Base-by-base conservation (phyloP, 2,888 invertebrate species). In the Rhopalosiphum nymphaeae region DNA sequence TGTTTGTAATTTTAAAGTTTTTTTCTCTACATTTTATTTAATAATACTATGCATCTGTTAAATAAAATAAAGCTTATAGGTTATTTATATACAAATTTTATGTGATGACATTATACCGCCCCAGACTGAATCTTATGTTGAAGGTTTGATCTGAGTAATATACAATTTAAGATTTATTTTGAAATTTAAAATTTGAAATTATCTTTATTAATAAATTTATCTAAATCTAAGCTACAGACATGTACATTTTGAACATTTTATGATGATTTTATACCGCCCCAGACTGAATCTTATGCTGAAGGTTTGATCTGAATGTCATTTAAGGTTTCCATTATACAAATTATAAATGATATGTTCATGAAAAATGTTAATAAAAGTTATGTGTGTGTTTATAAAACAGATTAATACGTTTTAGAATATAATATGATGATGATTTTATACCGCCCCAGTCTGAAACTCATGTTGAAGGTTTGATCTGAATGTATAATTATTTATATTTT, bases 61-160 rank as follows among this genome's bases (percentile, higher is more conserved):
- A n/a, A 4, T n/a, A 67, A 61, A 61, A 29, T 61, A 29, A 29
- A 11, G 7, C 11, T 13, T 4, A 61, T 13, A 61, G 13, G 0
- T 36, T 56, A n/a, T 10, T 53, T 9, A 53, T 36, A 25, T 25
- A 0, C 7, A 53, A 21, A 53, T 53, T 53, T 53, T 26, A 56
- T 44, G 29, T 92, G 87, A 92, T 92, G 67, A 92, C 16, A 85
- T 91, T 61, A 94, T 94, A 91, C 89, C 92, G 89, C 92, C 89
- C 89, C 92, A 93, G 92, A 89, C 88, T 93, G 89, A 93, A 93
- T 44, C 0, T 93, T 11, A 44, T 86, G 85, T 90, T 94, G 91
- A 89, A 85, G 86, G 57, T 91, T 91, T 91, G 26, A 56, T 86
- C 91, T 91, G 86, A 91, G n/a, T 26, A 13, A 26, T 57, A 7